Percentiles rank a stretch among this genome's conserved stretches.
Conservation (phyloP, 1,140 invertebrate species). For the Caligus rogercresseyi region DNA sequence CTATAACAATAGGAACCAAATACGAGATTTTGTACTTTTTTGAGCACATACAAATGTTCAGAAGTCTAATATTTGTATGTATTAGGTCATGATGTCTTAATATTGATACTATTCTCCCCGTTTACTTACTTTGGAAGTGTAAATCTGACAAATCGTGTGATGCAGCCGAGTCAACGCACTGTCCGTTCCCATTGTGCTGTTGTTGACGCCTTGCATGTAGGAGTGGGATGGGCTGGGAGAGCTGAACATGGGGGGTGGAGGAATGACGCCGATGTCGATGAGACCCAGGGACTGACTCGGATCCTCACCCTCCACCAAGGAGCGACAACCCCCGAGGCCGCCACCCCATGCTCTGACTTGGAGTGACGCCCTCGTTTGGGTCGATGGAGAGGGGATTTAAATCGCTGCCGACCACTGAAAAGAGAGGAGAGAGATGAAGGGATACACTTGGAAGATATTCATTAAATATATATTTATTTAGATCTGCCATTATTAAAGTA, state of each 20-base stretch:
- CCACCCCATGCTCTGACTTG: background rate
- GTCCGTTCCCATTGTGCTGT: background rate
- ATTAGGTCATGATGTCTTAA: too few relatives aligned
- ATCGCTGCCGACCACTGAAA: background rate
- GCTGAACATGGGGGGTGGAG: slow-evolving; percentile 84
- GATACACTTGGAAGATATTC: background rate
- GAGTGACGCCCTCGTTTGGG: slow-evolving; percentile 16
- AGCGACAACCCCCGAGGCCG: too few relatives aligned
- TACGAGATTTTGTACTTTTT: too few relatives aligned
- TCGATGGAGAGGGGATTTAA: slow-evolving; percentile 18
- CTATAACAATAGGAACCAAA: too few relatives aligned
- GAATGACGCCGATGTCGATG: slow-evolving; percentile 81
- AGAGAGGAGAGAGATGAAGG: background rate
- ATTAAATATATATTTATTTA: too few relatives aligned
- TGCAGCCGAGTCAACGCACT: slow-evolving; percentile 22
- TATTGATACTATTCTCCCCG: too few relatives aligned
- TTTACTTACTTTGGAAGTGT: slow-evolving; percentile 38
- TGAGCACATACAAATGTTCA: too few relatives aligned
- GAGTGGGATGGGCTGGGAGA: slow-evolving; percentile 48
- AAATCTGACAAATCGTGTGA: slow-evolving; percentile 35
- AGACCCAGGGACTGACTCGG: slow-evolving; percentile 75
- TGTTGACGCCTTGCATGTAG: too few relatives aligned
- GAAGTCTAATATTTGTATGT: too few relatives aligned
- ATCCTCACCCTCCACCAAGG: background rate
- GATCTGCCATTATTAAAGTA: background rate